Base-by-base conservation (phyloP, 1,140 invertebrate genomes). In the Tetranychus urticae region DNA sequence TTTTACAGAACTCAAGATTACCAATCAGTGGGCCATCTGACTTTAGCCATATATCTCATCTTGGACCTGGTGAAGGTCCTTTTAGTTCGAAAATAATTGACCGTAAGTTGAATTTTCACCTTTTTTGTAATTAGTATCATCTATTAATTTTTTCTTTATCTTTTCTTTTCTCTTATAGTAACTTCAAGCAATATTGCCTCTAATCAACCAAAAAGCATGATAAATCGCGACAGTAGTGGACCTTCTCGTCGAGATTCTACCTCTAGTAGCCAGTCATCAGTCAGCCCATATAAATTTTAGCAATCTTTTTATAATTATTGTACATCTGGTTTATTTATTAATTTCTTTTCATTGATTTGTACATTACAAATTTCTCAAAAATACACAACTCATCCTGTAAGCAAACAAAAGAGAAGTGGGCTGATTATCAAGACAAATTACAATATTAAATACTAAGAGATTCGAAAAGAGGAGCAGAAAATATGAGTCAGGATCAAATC, bases 41-140 rank as follows among this genome's bases (percentile, higher is more conserved):
- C 76, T 98, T 98, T 74, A 91, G 92, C 69, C 94, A 98, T 75
- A 86, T 98, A 63, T 89, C 86, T 67, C 94, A 98, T 73, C 93
- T 97, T 88, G 93, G 93, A 55, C 93, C 93, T 61, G 91, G 90
- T 10, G 86, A 89, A 73, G 87, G 88, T 14, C 64, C 64, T 37
- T 63, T 61, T 36, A 33, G 39, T 13, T 52, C 50, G n/a, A 66
- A 64, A 52, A 42, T 65, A 2, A 64, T 64, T 62, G 63, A 64
- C 45, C 61, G 63, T 64, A 50, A 62, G 63, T 64, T 23, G 23
- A 14, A n/a, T 52, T 2, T 7, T 31, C n/a, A 52, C n/a, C 1
- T 31, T 4, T 52, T 1, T 8, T 31, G 13, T 31, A 10, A 50
- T 14, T 50, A n/a, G 8, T 2, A 31, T 33, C 31, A 50, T n/a